Percentiles rank a stretch among this genome's conserved stretches.
phyloP scores from a whole-genome alignment of 2,888 invertebrate genomes.

The Saturnia pavonia region DNA sequence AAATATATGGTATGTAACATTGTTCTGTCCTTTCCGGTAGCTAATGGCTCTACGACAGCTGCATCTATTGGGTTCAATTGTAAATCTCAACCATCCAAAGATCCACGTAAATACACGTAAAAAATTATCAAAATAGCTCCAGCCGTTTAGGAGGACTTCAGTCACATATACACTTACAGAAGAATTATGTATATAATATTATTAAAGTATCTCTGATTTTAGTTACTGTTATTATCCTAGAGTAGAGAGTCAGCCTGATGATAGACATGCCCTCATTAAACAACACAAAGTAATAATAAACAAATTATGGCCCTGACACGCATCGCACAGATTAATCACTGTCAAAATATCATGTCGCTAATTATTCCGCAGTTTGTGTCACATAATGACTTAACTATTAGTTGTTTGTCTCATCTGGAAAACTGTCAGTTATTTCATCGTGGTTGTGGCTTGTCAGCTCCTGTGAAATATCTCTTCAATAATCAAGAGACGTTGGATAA shows the following conservation, averaged over 20 bases:
- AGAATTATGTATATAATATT: too few species aligned
- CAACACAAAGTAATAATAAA: neutral
- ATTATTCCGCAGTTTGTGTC: conserved; percentile 7
- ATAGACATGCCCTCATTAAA: neutral
- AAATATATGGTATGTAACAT: too few species aligned
- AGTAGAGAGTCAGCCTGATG: neutral
- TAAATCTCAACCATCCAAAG: too few species aligned
- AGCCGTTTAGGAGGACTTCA: too few species aligned
- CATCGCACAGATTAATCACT: conserved; percentile 4
- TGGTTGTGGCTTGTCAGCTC: neutral
- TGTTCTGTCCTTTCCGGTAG: too few species aligned
- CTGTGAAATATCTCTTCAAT: neutral
- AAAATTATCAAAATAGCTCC: too few species aligned
- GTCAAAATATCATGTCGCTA: conserved; percentile 2
- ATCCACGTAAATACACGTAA: too few species aligned
- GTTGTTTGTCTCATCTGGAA: neutral
- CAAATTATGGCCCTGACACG: neutral
- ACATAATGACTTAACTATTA: neutral
- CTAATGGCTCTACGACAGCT: too few species aligned
- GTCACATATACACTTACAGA: too few species aligned
- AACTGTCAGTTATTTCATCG: neutral
- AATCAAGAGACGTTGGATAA: neutral
- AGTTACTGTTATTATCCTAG: too few species aligned
- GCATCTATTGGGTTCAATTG: too few species aligned
- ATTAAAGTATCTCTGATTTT: too few species aligned